Conservation (phyloP, 2,888 invertebrate species). For the Andricus quercusramuli region DNA sequence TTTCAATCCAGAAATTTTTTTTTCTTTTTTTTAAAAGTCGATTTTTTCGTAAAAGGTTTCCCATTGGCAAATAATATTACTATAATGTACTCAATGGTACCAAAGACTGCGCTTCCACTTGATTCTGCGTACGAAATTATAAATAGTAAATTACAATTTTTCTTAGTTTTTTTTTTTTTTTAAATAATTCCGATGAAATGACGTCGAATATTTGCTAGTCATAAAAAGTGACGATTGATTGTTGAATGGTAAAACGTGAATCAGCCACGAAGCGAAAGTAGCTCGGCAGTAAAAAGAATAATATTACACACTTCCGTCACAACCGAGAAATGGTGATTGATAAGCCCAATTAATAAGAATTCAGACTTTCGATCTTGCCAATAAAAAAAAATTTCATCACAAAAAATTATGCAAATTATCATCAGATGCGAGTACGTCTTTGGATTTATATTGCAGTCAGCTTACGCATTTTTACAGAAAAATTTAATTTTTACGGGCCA, state of each 20-base stretch:
- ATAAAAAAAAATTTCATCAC: background rate
- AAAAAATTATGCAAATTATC: background rate
- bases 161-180: too few relatives aligned
- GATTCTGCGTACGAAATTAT: background rate
- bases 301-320: background rate
- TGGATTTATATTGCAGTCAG: background rate
- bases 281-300: background rate
- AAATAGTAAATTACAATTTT: too few relatives aligned
- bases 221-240: background rate
- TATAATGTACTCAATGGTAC: background rate
- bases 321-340: background rate
- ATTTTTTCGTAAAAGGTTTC: too few relatives aligned
- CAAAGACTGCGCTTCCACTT: constrained; percentile 21
- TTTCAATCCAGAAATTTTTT: too few relatives aligned
- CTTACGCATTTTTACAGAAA: background rate
- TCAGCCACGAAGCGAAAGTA: background rate
- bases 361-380: background rate
- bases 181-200: background rate
- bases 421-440: background rate
- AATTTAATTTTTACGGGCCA: background rate
- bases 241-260: background rate
- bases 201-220: constrained; percentile 12
- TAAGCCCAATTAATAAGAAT: background rate
- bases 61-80: too few relatives aligned
- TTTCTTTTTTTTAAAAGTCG: too few relatives aligned